A percentile compares a stretch with the other conserved stretches of the same genome.
Conservation (phyloP, 2,113 vertebrate genomes). For the Ctenomys sociabilis region DNA sequence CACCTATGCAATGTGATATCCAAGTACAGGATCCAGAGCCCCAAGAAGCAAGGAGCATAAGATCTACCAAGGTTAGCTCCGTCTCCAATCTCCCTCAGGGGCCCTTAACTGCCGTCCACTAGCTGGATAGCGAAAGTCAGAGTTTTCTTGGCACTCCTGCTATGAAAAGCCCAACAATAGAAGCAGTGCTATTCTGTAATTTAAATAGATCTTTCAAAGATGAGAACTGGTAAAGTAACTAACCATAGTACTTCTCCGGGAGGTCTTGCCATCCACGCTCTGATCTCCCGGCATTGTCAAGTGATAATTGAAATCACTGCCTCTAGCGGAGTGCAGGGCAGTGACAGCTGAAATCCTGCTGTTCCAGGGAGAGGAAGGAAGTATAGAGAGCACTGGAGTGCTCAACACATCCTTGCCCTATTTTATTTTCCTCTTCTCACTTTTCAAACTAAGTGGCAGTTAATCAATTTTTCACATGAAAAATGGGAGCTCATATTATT, state of each 20-base stretch:
- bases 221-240: conserved; percentile 44
- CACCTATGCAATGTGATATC: too few species aligned
- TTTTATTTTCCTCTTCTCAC: conserved; percentile 34
- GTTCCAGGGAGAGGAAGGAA: not conserved
- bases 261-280: not conserved
- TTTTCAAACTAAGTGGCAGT: conserved; percentile 6
- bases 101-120: not conserved
- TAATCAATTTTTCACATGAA: not conserved
- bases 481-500: conserved; percentile 10
- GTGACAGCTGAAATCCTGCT: not conserved
- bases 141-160: not conserved
- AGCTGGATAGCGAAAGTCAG: not conserved
- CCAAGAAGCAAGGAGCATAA: not conserved
- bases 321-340: conserved; percentile 19
- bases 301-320: conserved; percentile 52
- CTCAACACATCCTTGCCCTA: not conserved
- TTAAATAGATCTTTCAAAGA: conserved; percentile 47
- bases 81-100: not conserved
- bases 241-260: conserved; percentile 47
- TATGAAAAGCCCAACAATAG: not conserved
- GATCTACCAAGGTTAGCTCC: not conserved
- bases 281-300: conserved; percentile 42
- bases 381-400: not conserved
- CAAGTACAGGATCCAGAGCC: not conserved
- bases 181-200: not conserved